Evolutionary conservation across 2,113 vertebrate genomes (phyloP), one percentile per base, ranked within the genome.

Genomic region (Ophiodon elongatus): DNA sequence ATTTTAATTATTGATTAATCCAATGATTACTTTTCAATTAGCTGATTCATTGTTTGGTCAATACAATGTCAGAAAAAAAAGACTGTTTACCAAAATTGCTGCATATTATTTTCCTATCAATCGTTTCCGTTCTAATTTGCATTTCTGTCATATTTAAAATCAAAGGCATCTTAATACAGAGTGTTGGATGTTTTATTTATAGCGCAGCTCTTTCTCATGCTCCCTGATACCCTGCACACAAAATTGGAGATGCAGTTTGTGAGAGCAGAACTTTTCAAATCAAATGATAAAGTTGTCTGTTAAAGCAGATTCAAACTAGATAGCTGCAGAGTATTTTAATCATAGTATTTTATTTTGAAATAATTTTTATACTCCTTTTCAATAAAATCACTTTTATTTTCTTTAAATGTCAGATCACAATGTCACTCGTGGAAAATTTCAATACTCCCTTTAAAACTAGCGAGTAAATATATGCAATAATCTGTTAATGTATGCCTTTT

Each of bases 111-210:
- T 50, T 25, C 62, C 19, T 62, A 56, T 10, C 50, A 25, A 41
- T 37, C 1, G 8, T 57, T 68, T 75, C 14, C 37, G 41, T 43
- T 70, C 1, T 50, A n/a, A 69, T 84, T 57, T 54, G 19, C 10
- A 37, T 69, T 52, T 57, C 15, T 45, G 43, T 69, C 67, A 45
- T 59, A 73, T 56, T 69, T 47, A 78, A 67, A 73, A 74, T 70
- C 47, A 77, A 65, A 45, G 39, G 23, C 8, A 8, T 35, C 59
- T 10, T 56, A 54, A 29, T 27, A 47, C 29, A 7, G 52, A n/a
- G 21, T 65, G 6, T n/a, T 14, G 21, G 3, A 37, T 23, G 15
- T 23, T 39, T 15, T 57, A 6, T 5, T n/a, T 27, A 8, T 33
- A 25, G 27, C 17, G 52, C 35, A 0, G 17, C 31, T 76, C 2